Evolutionary conservation across 2,113 vertebrate species (phyloP).

Genomic region (Coturnix japonica): DNA sequence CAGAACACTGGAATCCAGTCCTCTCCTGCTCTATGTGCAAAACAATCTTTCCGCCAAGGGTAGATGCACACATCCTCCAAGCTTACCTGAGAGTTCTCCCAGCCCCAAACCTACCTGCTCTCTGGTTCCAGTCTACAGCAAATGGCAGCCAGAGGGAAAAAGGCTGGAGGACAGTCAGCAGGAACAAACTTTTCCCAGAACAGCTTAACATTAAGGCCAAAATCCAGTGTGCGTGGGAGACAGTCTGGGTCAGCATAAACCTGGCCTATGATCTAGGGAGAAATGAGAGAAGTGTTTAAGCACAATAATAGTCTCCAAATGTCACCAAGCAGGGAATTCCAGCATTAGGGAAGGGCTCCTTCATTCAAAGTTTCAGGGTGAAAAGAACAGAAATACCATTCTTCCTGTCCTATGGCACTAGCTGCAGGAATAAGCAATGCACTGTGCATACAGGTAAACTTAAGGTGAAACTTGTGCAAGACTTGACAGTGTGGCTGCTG

Average conservation of each 20-base stretch:
- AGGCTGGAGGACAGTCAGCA: conserved; percentile 91
- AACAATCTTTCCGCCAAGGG: neutral
- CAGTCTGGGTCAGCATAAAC: conserved; percentile 96
- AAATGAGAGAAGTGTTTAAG: neutral
- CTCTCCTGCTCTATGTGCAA: neutral
- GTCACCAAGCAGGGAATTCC: neutral
- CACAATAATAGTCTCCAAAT: neutral
- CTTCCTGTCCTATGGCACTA: neutral
- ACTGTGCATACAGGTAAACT: neutral
- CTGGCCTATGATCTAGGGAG: conserved; percentile 92
- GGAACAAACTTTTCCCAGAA: conserved; percentile 98
- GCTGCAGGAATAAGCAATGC: neutral
- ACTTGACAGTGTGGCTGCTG: accelerated
- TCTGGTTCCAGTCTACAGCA: conserved; percentile 94
- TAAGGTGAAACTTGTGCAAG: neutral
- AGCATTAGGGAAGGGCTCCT: neutral
- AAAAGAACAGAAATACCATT: neutral
- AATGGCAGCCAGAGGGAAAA: conserved; percentile 92
- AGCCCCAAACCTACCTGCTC: conserved; percentile 81
- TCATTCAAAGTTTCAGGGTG: neutral
- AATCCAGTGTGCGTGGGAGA: conserved; percentile 93
- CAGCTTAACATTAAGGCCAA: conserved; percentile 92
- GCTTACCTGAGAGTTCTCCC: neutral
- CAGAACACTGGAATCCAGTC: neutral
- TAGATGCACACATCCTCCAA: neutral